Base-by-base conservation (phyloP, 2,888 invertebrate genomes). In the Himalopsyche anomala region DNA sequence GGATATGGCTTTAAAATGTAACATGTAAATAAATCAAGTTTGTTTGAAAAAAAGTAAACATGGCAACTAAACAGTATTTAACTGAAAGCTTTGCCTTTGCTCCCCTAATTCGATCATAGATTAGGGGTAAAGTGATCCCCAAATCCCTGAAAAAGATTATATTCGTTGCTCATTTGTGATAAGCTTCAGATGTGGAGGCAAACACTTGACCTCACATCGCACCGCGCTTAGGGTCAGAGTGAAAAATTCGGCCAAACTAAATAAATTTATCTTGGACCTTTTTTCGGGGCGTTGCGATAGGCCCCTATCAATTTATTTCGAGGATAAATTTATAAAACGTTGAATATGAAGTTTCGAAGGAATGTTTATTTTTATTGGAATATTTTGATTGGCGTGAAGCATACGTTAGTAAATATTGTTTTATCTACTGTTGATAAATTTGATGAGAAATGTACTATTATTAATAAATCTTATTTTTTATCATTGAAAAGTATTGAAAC, bases 101-200 rank as follows among this genome's bases (percentile, higher is more conserved):
- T 19, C 62, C 62, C 62, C 62, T 62, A 62, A 62, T 62, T 62
- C 28, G 62, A 62, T 62, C 62, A 62, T 62, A 62, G 62, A 62
- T 62, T 62, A 19, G 19, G 19, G 19, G 19, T 8, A 15, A 19
- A 62, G 62, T 62, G 62, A 62, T 19, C 62, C 62, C 62, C 62
- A 8, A 62, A 62, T 62, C 62, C 19, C 19, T 8, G 62, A 62
- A 62, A 62, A 62, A 62, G 62, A 62, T 62, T 62, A 62, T 62
- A 62, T 62, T 62, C 62, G 19, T 62, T 62, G 19, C 62, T 62
- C 62, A 62, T 62, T 62, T 62, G 62, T 15, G 62, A 62, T 62
- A 62, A 62, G 62, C 62, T 19, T 8, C 62, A 11, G 62, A 19
- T 62, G 62, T 62, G 28, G 28, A 62, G 28, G 62, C 19, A 28